Evolutionary conservation across 2,797 vertebrate genomes (phyloP), one percentile per base, ranked within the genome.

Genomic region (Acrossocheilus fasciatus): DNA sequence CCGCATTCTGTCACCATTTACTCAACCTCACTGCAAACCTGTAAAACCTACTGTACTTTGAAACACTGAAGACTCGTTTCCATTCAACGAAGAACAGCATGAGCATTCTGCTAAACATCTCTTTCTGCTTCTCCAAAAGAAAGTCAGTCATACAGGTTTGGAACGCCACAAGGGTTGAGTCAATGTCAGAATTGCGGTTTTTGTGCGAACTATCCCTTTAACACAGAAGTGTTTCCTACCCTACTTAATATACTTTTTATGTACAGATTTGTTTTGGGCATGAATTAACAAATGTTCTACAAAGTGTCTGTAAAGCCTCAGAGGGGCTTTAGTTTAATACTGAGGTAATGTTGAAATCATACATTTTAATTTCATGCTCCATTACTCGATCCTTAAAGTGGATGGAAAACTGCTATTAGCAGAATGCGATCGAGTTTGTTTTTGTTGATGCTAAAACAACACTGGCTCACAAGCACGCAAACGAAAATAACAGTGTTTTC

Each of bases 281-380:
- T 78, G 54, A 77, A 81, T 88, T 41, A 82, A 89, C 78, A 88
- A 41, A 80, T 81, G n/a, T 81, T 69, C 30, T 64, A 76, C 79
- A 86, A 86, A 89, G 77, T 90, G 87, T 41, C 74, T 84, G 79
- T 18, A 57, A 39, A 69, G 75, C 75, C 82, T 47, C 23, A 41
- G 50, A 30, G 79, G 66, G 73, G 59, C 41, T 83, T 79, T 81
- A 80, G 72, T 81, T 39, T 72, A 86, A 89, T 79, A 57, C 69
- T 88, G 86, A 88, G 89, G 82, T 87, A 79, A 90, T 75, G 75
- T 64, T 83, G 62, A 83, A 89, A 85, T 74, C 52, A 83, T 81
- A 70, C 64, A 57, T 69, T 72, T 76, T 73, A 47, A 81, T 79
- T 76, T 86, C 84, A 87, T 86, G 83, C 86, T 86, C 75, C 36